phyloP scores from a whole-genome alignment of 2,113 vertebrate species.

The Sinocyclocheilus anophthalmus region DNA sequence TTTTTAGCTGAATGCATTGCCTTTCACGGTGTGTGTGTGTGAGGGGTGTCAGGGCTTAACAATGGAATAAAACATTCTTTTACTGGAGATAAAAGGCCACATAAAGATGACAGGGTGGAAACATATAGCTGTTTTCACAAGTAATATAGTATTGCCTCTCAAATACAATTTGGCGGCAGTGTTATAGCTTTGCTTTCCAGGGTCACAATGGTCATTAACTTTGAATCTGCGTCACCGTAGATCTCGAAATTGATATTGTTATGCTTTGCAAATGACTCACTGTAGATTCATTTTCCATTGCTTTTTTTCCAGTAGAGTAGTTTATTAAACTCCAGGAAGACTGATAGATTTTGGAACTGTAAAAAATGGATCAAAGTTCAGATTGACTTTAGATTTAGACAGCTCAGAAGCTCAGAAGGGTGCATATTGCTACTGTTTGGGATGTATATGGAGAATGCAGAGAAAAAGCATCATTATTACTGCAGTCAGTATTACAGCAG shows the following conservation, averaged over 20 bases:
- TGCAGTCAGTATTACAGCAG: not conserved
- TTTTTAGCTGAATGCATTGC: constrained; percentile 51
- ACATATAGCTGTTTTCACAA: constrained; percentile 37
- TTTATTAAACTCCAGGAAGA: constrained; percentile 33
- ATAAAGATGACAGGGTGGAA: constrained; percentile 37
- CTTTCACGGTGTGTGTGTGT: constrained; percentile 30
- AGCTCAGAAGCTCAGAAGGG: constrained; percentile 4
- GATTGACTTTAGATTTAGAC: constrained; percentile 19
- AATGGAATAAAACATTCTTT: constrained; percentile 67
- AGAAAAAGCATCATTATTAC: constrained; percentile 7
- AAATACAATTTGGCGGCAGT: constrained; percentile 29
- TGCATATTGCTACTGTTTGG: constrained; percentile 13
- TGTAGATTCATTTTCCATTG: constrained; percentile 28
- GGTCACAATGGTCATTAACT: constrained; percentile 45
- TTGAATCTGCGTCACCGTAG: constrained; percentile 26
- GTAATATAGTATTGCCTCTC: constrained; percentile 17
- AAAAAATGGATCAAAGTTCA: constrained; percentile 34
- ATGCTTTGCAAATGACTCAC: constrained; percentile 31
- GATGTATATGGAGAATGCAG: constrained; percentile 3
- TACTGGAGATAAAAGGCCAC: constrained; percentile 49
- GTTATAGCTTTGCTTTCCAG: constrained; percentile 26
- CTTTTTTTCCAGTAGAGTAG: constrained; percentile 16
- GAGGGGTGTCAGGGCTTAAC: constrained; percentile 50
- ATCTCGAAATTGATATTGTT: constrained; percentile 36
- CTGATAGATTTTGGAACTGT: constrained; percentile 38